phyloP scores from a whole-genome alignment of 2,113 vertebrate species.

The Callocephalon fimbriatum region DNA sequence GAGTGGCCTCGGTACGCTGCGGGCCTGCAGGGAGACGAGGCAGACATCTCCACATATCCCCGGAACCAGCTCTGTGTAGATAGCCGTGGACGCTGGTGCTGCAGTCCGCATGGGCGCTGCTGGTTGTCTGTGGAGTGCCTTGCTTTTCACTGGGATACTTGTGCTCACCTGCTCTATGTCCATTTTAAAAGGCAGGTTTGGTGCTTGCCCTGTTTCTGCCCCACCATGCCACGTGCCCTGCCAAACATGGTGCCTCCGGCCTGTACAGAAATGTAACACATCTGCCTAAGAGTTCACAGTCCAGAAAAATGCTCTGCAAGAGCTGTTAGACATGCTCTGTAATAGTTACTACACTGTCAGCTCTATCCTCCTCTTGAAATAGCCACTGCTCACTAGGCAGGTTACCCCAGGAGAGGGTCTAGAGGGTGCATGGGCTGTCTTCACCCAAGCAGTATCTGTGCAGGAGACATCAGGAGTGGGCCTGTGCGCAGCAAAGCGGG shows the following conservation, averaged over 20 bases:
- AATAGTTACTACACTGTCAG: fast-evolving
- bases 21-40: neutral
- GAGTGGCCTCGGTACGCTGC: neutral
- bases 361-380: neutral
- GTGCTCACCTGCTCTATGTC: fast-evolving
- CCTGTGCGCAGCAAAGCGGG: fast-evolving
- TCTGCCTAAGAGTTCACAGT: neutral
- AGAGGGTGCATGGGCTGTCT: neutral
- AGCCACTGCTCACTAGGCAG: neutral
- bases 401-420: neutral
- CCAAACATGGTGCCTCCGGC: fast-evolving
- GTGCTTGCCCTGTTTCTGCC: neutral
- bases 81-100: fast-evolving
- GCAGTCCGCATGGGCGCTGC: fast-evolving
- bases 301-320: fast-evolving
- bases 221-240: fast-evolving
- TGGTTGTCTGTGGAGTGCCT: fast-evolving
- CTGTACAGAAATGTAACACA: fast-evolving
- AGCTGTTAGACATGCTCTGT: fast-evolving
- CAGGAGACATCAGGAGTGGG: fast-evolving
- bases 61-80: fast-evolving
- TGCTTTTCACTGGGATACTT: neutral
- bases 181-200: fast-evolving
- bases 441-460: fast-evolving
- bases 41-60: neutral